Evolutionary conservation across 2,797 vertebrate species (phyloP), one percentile per base, ranked within the genome.

Genomic region (Octomys mimax): DNA sequence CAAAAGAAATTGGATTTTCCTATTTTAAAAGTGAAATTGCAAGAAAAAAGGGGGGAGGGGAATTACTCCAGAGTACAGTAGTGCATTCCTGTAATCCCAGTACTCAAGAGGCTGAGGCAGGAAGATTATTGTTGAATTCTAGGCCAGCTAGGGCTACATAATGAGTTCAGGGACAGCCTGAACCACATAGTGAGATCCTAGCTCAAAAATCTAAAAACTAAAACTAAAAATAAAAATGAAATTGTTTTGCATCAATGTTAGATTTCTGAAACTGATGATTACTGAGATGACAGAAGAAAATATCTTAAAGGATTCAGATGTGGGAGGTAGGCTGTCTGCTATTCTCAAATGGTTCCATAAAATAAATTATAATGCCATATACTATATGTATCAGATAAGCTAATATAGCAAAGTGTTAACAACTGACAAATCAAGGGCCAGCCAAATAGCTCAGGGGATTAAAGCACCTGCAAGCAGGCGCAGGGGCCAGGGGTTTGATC

Each of bases 1-100:
- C 87, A 96, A 94, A 33, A 93, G 52, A 94, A 94, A 68, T 42
- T 31, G 46, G 33, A 22, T 31, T 52, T 92, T 73, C 12, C 71
- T 46, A 92, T 42, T 79, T 62, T 70, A 88, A 85, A 95, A 96
- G 89, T 79, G 62, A 89, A 96, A 73, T 16, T 80, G 49, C 49
- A 49, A 49, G 49, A 49, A 49, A 49, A 49, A 49, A 49, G 6
- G 6, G 11, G 62, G 87, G 95, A 68, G 49, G 11, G 62, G 87
- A 96, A 73, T 16, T 80, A 70, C 33, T 86, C 28, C 86, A 10
- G 13, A 31, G 64, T 33, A 68, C 12, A 12, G 64, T 18, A n/a
- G 31, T n/a, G 16, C 66, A 68, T 7, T 16, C 33, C 66, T 68
- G 6, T 33, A 68, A 33, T 18, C 26, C 61, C 61, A 62, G 61